Conservation (phyloP, 2,888 invertebrate species). For the Schizotus pectinicornis region DNA sequence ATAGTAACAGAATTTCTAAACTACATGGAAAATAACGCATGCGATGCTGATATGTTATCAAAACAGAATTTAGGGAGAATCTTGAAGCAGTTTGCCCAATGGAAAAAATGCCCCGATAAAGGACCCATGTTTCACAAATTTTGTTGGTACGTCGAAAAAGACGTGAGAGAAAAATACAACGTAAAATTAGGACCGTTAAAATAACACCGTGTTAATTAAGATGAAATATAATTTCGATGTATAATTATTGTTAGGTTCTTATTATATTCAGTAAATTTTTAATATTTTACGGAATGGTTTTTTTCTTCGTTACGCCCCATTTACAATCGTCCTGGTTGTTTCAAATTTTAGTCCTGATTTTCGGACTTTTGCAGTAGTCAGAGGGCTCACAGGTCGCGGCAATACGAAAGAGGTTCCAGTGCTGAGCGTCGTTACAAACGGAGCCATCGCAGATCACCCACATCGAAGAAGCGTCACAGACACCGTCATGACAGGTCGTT, state of each 20-base stretch:
- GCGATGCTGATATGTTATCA: conserved; percentile 43
- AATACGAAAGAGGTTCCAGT: conserved; percentile 76
- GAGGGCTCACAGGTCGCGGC: conserved; percentile 65
- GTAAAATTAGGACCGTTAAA: conserved; percentile 43
- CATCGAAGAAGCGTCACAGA: conserved; percentile 76
- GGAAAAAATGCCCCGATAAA: conserved; percentile 64
- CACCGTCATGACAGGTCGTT: conserved; percentile 65
- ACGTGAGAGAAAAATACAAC: conserved; percentile 62
- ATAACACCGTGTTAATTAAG: not conserved
- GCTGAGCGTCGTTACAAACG: conserved; percentile 85
- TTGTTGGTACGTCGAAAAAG: conserved; percentile 72
- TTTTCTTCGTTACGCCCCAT: not conserved
- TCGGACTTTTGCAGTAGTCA: conserved; percentile 62
- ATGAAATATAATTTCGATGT: not conserved
- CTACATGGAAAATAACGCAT: conserved; percentile 61
- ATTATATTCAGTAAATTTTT: too few species aligned
- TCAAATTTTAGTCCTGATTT: conserved; percentile 1
- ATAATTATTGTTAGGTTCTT: not conserved
- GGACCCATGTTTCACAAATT: conserved; percentile 62
- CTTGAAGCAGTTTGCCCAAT: conserved; percentile 67
- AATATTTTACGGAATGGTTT: not conserved
- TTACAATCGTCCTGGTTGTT: not conserved
- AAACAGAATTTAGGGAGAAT: conserved; percentile 43
- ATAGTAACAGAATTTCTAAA: conserved; percentile 69
- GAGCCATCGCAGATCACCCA: conserved; percentile 82